Evolutionary conservation across 1,140 invertebrate genomes (phyloP).

Genomic region (Bombus superbus): DNA sequence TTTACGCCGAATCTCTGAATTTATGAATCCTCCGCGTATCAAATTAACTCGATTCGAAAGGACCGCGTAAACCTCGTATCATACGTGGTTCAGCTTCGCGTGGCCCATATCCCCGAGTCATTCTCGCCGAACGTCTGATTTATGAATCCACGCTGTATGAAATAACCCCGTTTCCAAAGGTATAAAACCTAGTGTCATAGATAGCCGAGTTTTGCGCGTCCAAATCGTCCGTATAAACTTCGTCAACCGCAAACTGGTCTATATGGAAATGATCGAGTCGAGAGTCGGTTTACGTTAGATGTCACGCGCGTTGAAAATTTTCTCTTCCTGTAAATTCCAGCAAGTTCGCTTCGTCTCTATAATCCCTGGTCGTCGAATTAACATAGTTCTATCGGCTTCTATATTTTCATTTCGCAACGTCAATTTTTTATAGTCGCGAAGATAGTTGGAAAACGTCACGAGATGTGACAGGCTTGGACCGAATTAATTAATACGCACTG

Average conservation of each 20-base stretch:
- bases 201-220: not conserved
- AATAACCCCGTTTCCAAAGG: not conserved
- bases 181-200: not conserved
- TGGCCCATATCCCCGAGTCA: not conserved
- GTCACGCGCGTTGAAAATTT: not conserved
- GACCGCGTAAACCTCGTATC: not conserved
- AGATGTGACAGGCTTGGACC: no score
- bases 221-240: not conserved
- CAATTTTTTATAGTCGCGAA: no score
- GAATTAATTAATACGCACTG: no score
- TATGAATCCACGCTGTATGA: not conserved
- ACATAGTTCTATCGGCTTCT: no score
- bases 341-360: no score
- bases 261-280: conserved; percentile 5
- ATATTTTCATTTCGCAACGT: no score
- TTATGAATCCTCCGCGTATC: no score
- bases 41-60: not conserved
- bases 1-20: not conserved
- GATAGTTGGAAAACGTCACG: no score
- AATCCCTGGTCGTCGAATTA: no score
- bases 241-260: not conserved
- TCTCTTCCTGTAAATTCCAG: no score
- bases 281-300: no score
- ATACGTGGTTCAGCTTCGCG: no score
- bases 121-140: not conserved